Evolutionary conservation across 2,797 vertebrate genomes (phyloP).

Genomic region (Eospalax fontanierii): DNA sequence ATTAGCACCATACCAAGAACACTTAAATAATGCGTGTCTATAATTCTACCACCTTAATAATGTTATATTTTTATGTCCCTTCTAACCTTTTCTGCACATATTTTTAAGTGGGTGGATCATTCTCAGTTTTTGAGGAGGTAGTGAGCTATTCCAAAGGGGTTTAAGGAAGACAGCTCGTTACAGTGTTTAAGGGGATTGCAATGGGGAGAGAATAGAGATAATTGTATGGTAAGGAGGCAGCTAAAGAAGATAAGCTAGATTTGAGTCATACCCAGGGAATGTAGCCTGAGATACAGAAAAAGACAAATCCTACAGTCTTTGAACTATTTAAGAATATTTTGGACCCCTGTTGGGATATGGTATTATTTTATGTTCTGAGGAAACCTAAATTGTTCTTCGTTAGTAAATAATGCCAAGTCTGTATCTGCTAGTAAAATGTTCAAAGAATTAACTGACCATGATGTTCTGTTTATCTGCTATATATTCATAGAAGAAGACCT

Average conservation of each 20-base stretch:
- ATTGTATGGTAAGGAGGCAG: conserved; percentile 35
- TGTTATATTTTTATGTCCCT: conserved; percentile 49
- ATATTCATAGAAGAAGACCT: conserved; percentile 32
- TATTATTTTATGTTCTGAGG: conserved; percentile 61
- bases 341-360: background rate
- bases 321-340: conserved; percentile 43
- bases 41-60: conserved; percentile 45
- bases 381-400: conserved; percentile 48
- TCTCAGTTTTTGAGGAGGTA: conserved; percentile 60
- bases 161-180: conserved; percentile 64
- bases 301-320: background rate
- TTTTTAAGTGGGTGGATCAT: conserved; percentile 58
- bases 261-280: background rate
- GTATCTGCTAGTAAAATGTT: conserved; percentile 12
- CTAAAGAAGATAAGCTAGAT: conserved; percentile 54
- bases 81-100: conserved; percentile 46
- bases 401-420: conserved; percentile 40
- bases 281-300: background rate
- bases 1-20: conserved; percentile 53
- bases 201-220: conserved; percentile 52
- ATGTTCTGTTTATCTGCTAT: conserved; percentile 53
- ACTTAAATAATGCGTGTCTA: conserved; percentile 15
- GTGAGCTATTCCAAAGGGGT: conserved; percentile 62
- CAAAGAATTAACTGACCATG: conserved; percentile 24
- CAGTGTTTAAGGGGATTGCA: background rate